phyloP scores from a whole-genome alignment of 1,140 invertebrate genomes.

The Mycetomoellerius zeteki region DNA sequence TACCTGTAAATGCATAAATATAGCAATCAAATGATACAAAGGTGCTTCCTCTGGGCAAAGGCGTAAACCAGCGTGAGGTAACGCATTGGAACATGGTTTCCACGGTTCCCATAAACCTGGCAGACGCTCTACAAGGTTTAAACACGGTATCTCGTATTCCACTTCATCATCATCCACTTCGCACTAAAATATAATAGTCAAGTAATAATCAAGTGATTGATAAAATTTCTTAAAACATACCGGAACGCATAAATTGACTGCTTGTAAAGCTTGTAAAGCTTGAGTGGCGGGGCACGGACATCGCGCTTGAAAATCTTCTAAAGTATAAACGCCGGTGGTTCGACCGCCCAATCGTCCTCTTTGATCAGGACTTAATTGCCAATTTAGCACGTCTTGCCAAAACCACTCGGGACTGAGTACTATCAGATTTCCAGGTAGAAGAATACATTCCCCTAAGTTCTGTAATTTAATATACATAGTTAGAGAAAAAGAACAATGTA shows the following conservation, averaged over 20 bases:
- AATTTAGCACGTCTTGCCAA: slow-evolving; percentile 91
- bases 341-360: slow-evolving; percentile 88
- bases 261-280: slow-evolving; percentile 90
- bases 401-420: slow-evolving; percentile 93
- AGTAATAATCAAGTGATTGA: background rate
- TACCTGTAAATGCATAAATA: slow-evolving; percentile 92
- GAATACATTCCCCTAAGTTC: slow-evolving; percentile 83
- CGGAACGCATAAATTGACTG: slow-evolving; percentile 91
- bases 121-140: slow-evolving; percentile 92
- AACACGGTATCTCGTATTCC: slow-evolving; percentile 94
- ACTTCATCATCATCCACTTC: slow-evolving; percentile 91
- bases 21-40: slow-evolving; percentile 89
- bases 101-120: slow-evolving; percentile 92
- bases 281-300: slow-evolving; percentile 92
- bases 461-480: slow-evolving; percentile 51
- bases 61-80: slow-evolving; percentile 91
- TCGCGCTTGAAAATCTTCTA: slow-evolving; percentile 93
- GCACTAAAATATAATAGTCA: slow-evolving; percentile 86
- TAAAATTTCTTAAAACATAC: slow-evolving; percentile 81
- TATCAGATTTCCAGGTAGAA: slow-evolving; percentile 90
- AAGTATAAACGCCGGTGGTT: slow-evolving; percentile 92
- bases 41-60: slow-evolving; percentile 88
- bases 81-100: slow-evolving; percentile 87
- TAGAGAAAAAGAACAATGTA: background rate
- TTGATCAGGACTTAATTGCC: slow-evolving; percentile 91